Base-by-base conservation (phyloP, 2,113 vertebrate species). In the Chinchilla lanigera region DNA sequence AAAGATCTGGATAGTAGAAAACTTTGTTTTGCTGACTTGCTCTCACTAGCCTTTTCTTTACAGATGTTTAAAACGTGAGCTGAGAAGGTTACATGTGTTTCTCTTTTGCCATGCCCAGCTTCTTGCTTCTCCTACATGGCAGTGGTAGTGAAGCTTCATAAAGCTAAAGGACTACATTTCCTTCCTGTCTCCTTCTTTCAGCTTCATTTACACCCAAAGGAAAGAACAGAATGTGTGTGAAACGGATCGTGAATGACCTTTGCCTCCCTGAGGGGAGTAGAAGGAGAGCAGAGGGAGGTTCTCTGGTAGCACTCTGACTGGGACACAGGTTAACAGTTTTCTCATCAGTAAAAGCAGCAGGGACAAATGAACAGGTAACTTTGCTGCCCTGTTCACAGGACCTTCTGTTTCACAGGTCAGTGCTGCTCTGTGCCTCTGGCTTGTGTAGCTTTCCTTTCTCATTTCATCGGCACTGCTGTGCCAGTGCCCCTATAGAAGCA, bases 191-290 rank as follows among this genome's bases (percentile, higher is more conserved):
- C 38, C 50, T 33, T 94, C 54, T 86, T 86, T 69, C 65, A 71
- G 71, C 33, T 86, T 95, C 78, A 61, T 85, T 73, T 85, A 58
- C 4, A 84, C 19, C 10, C 69, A 88, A 88, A 77, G n/a, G 44
- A 93, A 85, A 77, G 38, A 17, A 35, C 33, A 35, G 65, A 96
- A 69, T 38, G 38, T 24, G n/a, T 82, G 83, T 12, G 44, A 16
- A 93, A 67, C 24, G 86, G 78, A 41, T 65, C 86, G 78, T 73
- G 78, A 95, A 60, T 90, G 80, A 73, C 73, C 58, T 86, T 88
- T 86, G 65, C 30, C 50, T 78, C 41, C 80, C 35, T 86, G 92
- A 61, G n/a, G 50, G 61, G 24, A 86, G 26, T 65, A 65, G 30
- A 63, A 67, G 44, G 20, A 8, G 24, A 44, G 17, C 33, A 47